Base-by-base conservation (phyloP, 2,113 vertebrate species). In the Pholis gunnellus region DNA sequence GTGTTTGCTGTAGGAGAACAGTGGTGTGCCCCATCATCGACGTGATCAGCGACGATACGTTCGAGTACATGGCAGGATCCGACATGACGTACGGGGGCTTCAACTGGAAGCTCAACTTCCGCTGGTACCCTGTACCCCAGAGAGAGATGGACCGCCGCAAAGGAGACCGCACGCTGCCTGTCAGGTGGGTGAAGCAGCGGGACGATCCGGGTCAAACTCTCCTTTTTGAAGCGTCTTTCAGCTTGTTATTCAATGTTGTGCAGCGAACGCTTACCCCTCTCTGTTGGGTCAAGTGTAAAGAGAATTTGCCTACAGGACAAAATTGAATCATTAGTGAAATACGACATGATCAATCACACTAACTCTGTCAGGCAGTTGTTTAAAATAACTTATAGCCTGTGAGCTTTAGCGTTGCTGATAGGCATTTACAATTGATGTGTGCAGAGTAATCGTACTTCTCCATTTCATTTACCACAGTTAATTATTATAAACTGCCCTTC, bases 11-110 rank as follows among this genome's bases (percentile, higher is more conserved):
- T 81, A 99, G 98, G 96, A 97, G 84, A 89, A 99, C 98, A 2
- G 98, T 99, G 70, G 98, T 99, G 69, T 99, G 98, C 84, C 98
- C 98, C 75, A 99, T 99, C 90, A 99, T 99, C 72, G 98, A 99
- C 20, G 98, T 99, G 70, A 99, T 99, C 95, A 99, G 98, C 0
- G 98, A 99, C 71, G 98, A 99, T 77, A 99, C 98, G 15, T 99
- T 99, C 0, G 98, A 99, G 92, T 99, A 99, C 69, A 99, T 99
- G 98, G 98, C 98, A n/a, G 98, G 98, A 27, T 99, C 98, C 2
- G 98, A 99, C 91, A 99, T 99, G 98, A 99, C 98, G 4, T 99
- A 99, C 36, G 98, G 98, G 38, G 98, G 98, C 17, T 99, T 99
- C 94, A 99, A 99, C 94, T 99, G 98, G 98, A 99, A 99, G 87